Base-by-base conservation (phyloP, 2,888 invertebrate genomes). In the Blomia tropicalis region DNA sequence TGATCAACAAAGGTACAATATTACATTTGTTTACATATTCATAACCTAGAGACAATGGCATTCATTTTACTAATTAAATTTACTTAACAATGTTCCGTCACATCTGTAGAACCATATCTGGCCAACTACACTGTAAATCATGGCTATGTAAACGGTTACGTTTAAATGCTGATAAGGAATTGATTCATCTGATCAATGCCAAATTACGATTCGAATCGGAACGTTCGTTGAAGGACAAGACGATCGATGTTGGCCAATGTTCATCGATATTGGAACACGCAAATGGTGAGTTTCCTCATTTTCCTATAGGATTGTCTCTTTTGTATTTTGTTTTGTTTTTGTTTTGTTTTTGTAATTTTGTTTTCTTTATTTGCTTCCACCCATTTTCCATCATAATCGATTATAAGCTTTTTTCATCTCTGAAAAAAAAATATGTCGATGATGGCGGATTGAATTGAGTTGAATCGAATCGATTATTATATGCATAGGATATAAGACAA, bases 1-100 rank as follows among this genome's bases (percentile, higher is more conserved):
- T 66, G 62, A 69, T 22, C 71, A 72, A 63, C 70, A 73, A 65
- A 67, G 66, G 75, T 75, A 67, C 19, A 30, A 14, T 3, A 36
- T 11, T 36, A 17, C 36, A 36, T 17, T 36, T 17, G 17, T 36
- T 36, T 17, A 17, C 36, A 17, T 36, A 36, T 17, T 11, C 36
- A 11, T 36, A 11, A 17, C 36, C 36, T 17, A n/a, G n/a, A n/a
- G n/a, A n/a, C 41, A 41, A 41, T 41, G 19, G 17, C 14, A 41
- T 41, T 36, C 36, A 7, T 36, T 36, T 36, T 17, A 36, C 36
- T 36, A 36, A 36, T 36, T 17, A 17, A 36, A 11, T 36, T 36
- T 17, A 36, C 36, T 36, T 11, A 36, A 11, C 36, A 36, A 7
- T 36, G 36, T 17, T 25, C 54, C 14, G 22, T 4, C 41, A 14